Evolutionary conservation across 35 echinoderm and acorn worm species (phyloP).

Genomic region (Patiria miniata): DNA sequence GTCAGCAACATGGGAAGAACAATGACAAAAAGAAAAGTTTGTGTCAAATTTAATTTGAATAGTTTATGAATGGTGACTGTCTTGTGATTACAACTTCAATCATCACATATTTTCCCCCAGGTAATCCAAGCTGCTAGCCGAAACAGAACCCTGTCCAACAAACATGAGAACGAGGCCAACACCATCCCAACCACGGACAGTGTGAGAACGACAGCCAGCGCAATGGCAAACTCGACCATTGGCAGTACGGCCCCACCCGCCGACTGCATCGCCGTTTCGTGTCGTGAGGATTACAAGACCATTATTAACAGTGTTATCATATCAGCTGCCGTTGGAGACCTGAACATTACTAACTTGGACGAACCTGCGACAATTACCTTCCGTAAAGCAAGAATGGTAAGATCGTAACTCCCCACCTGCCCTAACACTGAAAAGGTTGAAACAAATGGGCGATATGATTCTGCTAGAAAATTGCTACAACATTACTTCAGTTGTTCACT

Average conservation of each 20-base stretch:
- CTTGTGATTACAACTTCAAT: too few relatives aligned
- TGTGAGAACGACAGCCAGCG: neutral
- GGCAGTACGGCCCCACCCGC: neutral
- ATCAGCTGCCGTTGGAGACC: conserved; percentile 40
- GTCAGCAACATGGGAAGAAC: too few relatives aligned
- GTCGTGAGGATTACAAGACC: conserved; percentile 1
- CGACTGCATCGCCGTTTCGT: neutral
- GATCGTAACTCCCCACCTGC: neutral
- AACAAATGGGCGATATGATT: neutral
- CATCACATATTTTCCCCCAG: neutral
- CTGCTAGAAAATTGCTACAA: neutral
- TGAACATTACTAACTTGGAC: conserved; percentile 27
- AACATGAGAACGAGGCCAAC: neutral
- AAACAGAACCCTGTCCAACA: neutral
- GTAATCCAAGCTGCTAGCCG: neutral
- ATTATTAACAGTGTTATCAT: conserved; percentile 60
- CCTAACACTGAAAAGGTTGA: neutral
- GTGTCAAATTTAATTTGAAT: too few relatives aligned
- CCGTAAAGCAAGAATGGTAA: neutral
- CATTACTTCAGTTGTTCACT: neutral
- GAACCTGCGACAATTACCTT: conserved; percentile 42
- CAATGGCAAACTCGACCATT: neutral
- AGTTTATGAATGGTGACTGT: too few relatives aligned
- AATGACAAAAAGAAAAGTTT: too few relatives aligned
- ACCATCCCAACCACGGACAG: neutral